Evolutionary conservation across 2,113 vertebrate genomes (phyloP), one percentile per base, ranked within the genome.

Genomic region (Telmatochromis sp.): DNA sequence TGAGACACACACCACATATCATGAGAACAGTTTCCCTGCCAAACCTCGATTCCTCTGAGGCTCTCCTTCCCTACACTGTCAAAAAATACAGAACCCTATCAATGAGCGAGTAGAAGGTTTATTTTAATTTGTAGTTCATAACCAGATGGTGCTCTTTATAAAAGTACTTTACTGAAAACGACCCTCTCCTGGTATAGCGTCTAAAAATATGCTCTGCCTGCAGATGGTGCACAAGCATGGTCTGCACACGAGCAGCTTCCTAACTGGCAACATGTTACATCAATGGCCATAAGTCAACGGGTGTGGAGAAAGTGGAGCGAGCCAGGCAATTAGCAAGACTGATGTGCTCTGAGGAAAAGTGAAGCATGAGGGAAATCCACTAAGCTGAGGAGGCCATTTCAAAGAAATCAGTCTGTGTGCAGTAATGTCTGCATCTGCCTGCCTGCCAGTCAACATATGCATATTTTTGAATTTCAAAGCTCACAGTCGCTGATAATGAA

Each of bases 381-480:
- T 87, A 19, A 78, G 88, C 83, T 84, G 53, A 85, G 86, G 19
- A 86, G 87, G 78, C 86, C 68, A n/a, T 87, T 89, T 91, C 84
- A 89, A 85, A 89, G 81, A 28, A 51, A 19, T 53, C 21, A 4
- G 45, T n/a, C 54, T 23, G 19, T 47, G 79, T 79, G 68, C 23
- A 28, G 68, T 47, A 47, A 75, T 28, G 23, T 47, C 42, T 75
- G 21, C 23, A 26, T 47, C 68, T 28, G 68, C 23, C 68, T 82
- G 83, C 75, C 42, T 65, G 85, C 78, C 71, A 83, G 57, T 57
- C 53, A 33, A 28, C 50, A 23, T 73, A n/a, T 86, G 85, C 81
- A 87, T 73, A 91, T 85, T 89, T 89, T 65, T 47, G n/a, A 81
- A 84, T 91, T 90, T 83, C 91, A 87, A 89, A 89, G 91, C 90